phyloP scores from a whole-genome alignment of 2,113 vertebrate species.

The Halcyon senegalensis region DNA sequence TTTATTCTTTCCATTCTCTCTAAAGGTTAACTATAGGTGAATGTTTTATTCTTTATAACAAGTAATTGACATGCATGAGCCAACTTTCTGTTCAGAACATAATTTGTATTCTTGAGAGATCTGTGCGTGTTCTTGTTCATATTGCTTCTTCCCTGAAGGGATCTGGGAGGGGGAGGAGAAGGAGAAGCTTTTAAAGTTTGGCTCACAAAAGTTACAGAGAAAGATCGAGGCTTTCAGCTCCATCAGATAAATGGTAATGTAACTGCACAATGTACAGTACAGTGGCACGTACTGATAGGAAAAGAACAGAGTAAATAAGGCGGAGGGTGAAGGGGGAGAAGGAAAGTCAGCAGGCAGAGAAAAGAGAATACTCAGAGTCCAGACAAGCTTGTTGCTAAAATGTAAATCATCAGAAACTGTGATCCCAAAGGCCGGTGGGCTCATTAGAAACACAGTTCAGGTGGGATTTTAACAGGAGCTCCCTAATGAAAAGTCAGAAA shows the following conservation, averaged over 20 bases:
- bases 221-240: constrained; percentile 51
- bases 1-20: constrained; percentile 48
- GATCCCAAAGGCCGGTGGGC: neutral
- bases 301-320: constrained; percentile 38
- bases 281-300: constrained; percentile 16
- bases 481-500: neutral
- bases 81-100: constrained; percentile 64
- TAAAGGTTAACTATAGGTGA: constrained; percentile 59
- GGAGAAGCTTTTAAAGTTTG: constrained; percentile 59
- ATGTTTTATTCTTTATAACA: constrained; percentile 56
- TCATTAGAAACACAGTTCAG: neutral
- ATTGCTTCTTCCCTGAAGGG: constrained; percentile 50
- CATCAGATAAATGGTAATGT: constrained; percentile 48
- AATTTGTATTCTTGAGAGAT: constrained; percentile 61
- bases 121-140: constrained; percentile 29
- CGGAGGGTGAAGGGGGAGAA: neutral
- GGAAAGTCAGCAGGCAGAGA: neutral
- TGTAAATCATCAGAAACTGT: neutral
- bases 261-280: neutral
- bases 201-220: constrained; percentile 40
- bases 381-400: neutral
- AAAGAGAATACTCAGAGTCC: neutral
- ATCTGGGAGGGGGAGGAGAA: neutral
- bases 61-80: constrained; percentile 46
- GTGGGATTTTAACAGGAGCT: neutral